These are phyloP conservation scores for Aphidoletes aphidimyza DNA, from an alignment of 2,888 invertebrate genomes.

Conservation along the genomic window DNA sequence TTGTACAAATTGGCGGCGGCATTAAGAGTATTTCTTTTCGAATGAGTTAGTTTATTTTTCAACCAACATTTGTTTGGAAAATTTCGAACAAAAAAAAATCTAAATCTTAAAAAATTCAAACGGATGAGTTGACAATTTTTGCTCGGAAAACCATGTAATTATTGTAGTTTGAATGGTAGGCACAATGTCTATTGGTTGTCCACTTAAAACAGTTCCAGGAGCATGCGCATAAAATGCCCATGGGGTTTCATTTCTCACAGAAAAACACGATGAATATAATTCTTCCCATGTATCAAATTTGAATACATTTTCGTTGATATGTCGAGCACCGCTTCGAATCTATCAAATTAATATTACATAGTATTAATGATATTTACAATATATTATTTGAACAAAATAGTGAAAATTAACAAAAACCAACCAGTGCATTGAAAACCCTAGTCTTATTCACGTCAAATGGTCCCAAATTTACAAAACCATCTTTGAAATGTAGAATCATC, in stretches of 20 bases:
- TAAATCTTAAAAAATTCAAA: neutral
- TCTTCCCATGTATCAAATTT: neutral
- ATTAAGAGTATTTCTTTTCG: too few species aligned
- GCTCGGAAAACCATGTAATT: neutral
- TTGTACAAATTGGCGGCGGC: too few species aligned
- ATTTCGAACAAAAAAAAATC: too few species aligned
- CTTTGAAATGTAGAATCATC: neutral
- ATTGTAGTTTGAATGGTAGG: slow-evolving; percentile 2
- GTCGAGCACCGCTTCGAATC: neutral
- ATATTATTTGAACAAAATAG: neutral
- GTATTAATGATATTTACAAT: slow-evolving; percentile 2
- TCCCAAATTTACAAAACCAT: neutral
- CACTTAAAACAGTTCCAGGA: neutral
- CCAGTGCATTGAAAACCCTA: neutral
- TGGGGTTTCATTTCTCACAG: neutral
- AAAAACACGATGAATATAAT: neutral
- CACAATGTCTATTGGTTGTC: neutral
- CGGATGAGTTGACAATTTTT: neutral
- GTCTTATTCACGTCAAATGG: neutral
- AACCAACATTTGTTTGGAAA: too few species aligned
- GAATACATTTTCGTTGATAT: neutral
- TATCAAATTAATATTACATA: too few species aligned
- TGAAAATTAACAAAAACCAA: slow-evolving; percentile 2
- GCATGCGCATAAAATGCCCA: neutral
- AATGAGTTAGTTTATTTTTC: too few species aligned